These are phyloP conservation scores for Acanthornis magna DNA, from an alignment of 2,797 vertebrate genomes.

Conservation along the genomic window DNA sequence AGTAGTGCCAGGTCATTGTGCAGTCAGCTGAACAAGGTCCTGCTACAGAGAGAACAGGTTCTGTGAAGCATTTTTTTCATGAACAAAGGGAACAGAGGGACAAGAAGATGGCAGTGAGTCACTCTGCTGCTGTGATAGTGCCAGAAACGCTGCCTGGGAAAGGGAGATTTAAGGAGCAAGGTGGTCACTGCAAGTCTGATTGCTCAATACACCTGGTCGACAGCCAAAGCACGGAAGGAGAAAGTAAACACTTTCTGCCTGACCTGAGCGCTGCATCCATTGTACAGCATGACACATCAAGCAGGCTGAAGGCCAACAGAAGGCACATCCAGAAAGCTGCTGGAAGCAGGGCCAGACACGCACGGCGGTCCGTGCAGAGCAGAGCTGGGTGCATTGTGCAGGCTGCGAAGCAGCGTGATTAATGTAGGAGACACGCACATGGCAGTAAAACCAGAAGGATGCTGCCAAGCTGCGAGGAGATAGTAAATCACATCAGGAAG, in stretches of 20 bases:
- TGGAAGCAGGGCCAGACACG: rapidly evolving
- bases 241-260: background rate
- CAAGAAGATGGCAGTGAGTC: background rate
- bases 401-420: background rate
- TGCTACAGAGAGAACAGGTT: background rate
- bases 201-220: background rate
- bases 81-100: background rate
- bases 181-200: background rate
- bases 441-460: background rate
- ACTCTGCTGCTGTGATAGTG: background rate
- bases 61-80: background rate
- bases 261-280: background rate
- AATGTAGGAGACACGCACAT: background rate
- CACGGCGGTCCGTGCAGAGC: background rate
- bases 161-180: background rate
- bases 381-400: background rate
- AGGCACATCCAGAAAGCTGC: background rate
- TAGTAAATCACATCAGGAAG: background rate
- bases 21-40: background rate
- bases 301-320: background rate
- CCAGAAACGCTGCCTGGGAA: background rate
- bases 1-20: background rate
- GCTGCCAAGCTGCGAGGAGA: background rate
- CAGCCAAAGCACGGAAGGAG: background rate
- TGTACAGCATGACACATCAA: background rate